Conservation (phyloP, 2,113 vertebrate species). For the Melanerpes aurifrons region DNA sequence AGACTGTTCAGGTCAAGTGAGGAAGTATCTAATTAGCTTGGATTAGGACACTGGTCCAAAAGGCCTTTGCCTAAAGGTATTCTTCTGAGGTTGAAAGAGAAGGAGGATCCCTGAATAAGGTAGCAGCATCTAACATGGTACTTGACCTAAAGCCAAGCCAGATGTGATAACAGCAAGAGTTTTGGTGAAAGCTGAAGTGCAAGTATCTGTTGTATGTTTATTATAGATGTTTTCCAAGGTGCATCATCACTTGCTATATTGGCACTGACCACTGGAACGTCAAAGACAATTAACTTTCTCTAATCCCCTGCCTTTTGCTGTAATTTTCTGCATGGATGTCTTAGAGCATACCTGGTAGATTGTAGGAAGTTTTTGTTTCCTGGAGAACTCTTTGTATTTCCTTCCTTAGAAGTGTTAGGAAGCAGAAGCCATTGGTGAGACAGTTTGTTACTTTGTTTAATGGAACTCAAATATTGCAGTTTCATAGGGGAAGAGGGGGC, state of each 20-base stretch:
- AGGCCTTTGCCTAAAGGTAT: background rate
- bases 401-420: background rate
- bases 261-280: background rate
- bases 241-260: fast-evolving
- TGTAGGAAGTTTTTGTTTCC: background rate
- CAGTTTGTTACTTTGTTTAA: background rate
- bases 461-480: background rate
- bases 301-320: background rate
- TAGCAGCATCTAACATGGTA: background rate
- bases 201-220: background rate
- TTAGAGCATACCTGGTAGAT: background rate
- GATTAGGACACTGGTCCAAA: background rate
- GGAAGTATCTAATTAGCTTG: background rate
- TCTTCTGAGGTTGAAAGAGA: background rate
- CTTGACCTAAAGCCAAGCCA: background rate
- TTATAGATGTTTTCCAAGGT: background rate
- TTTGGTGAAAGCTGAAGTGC: background rate
- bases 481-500: background rate
- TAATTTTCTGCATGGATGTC: background rate
- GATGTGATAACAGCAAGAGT: background rate
- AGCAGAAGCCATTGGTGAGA: background rate
- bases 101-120: fast-evolving
- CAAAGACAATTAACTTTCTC: background rate
- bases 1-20: background rate
- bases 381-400: background rate